These are phyloP conservation scores for Hippocampus mohnikei DNA, from an alignment of 2,113 vertebrate genomes.

Conservation along the genomic window DNA sequence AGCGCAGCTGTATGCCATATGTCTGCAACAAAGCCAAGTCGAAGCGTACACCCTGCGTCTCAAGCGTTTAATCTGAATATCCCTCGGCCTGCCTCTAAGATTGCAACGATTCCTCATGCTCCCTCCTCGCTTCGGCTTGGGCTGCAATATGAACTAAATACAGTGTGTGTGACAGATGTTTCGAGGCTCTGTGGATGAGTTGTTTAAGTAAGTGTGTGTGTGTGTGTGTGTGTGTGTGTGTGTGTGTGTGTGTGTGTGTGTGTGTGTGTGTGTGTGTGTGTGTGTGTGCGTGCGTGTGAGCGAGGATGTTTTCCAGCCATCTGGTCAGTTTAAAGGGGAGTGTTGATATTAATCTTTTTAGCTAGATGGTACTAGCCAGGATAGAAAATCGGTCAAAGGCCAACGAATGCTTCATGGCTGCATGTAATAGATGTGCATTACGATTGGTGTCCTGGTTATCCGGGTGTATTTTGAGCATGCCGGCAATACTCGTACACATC, in stretches of 20 bases:
- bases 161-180: conserved; percentile 65
- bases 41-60: conserved; percentile 45
- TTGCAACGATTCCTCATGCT: conserved; percentile 51
- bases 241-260: conserved; percentile 32
- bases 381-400: conserved; percentile 60
- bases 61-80: conserved; percentile 67
- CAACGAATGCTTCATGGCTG: conserved; percentile 29
- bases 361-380: conserved; percentile 50
- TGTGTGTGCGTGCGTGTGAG: conserved; percentile 31
- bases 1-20: conserved; percentile 63
- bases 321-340: conserved; percentile 70
- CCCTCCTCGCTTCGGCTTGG: conserved; percentile 40
- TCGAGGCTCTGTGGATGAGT: conserved; percentile 48
- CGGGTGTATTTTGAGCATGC: conserved; percentile 32
- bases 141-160: conserved; percentile 52
- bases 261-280: conserved; percentile 16
- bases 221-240: conserved; percentile 15
- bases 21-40: conserved; percentile 55
- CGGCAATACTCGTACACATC: conserved; percentile 19
- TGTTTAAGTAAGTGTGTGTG: conserved; percentile 36
- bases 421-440: conserved; percentile 16
- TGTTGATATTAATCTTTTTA: conserved; percentile 77
- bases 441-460: conserved; percentile 23
- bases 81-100: conserved; percentile 54
- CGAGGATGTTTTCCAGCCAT: conserved; percentile 63